Evolutionary conservation across 2,888 invertebrate species (phyloP).

Genomic region (Epirrhoe alternata): DNA sequence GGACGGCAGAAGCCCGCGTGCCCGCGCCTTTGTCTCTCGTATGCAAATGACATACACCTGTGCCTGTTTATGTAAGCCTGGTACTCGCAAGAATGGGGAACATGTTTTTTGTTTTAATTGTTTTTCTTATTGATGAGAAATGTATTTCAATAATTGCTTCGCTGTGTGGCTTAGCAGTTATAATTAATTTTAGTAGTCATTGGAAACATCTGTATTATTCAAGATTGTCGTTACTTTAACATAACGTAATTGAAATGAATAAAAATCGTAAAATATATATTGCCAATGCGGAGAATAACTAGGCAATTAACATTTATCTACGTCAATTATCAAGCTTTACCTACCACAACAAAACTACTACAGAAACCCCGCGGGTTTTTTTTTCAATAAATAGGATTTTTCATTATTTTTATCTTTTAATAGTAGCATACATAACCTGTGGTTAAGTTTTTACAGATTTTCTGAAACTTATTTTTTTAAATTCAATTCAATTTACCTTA

Average conservation of each 20-base stretch:
- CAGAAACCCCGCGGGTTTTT: neutral
- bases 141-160: constrained; percentile 32
- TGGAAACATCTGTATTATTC: constrained; percentile 31
- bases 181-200: constrained; percentile 28
- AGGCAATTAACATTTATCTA: neutral
- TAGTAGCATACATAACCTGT: no score
- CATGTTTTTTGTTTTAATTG: constrained; percentile 37
- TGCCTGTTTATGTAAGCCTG: constrained; percentile 71
- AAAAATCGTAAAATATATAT: neutral
- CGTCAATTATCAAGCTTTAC: neutral
- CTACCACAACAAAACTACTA: neutral
- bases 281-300: neutral
- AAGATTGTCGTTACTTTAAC: constrained; percentile 11
- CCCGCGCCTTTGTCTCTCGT: constrained; percentile 76
- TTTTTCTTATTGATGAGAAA: constrained; percentile 36
- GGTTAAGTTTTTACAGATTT: no score
- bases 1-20: constrained; percentile 70
- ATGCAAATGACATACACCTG: constrained; percentile 75
- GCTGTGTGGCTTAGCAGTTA: constrained; percentile 21
- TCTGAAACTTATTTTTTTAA: no score
- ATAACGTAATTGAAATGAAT: neutral
- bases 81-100: constrained; percentile 49
- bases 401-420: no score
- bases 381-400: neutral
- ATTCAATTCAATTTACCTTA: no score